Base-by-base conservation (phyloP, 2,888 invertebrate species). In the Leptodirus hochenwartii region DNA sequence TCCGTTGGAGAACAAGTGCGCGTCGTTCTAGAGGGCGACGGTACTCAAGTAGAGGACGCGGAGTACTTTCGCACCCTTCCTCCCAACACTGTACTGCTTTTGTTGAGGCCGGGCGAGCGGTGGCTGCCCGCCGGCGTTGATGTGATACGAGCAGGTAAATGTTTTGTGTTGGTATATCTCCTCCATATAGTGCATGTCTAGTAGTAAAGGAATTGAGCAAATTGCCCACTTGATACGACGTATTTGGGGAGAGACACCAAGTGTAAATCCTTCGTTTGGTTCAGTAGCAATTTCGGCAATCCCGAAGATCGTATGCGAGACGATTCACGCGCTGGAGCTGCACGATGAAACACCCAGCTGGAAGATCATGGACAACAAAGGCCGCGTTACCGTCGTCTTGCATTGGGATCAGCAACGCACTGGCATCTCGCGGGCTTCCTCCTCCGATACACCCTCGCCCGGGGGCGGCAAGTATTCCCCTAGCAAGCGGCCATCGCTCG, bases 291-390 rank as follows among this genome's bases (percentile, higher is more conserved):
- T 91, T 64, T 81, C 85, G 56, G 85, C 87, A 50, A 87, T 91
- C 49, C 93, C 93, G 49, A 80, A 82, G 65, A 90, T 90, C 69
- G 88, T 90, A 61, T 90, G 88, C 72, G 90, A 90, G 67, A 88
- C 90, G 53, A 87, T 90, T 58, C 82, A 85, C 68, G 85, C 87
- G 44, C 66, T 90, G 66, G 85, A 88, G 62, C 66, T 90, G 57
- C 87, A 87, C 66, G 84, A 87, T 80, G 87, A 88, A 63, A 85
- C 87, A 57, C 88, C 90, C 54, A 85, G 87, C 63, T 90, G 90
- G 90, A 90, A 90, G 65, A 88, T 90, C 66, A 88, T 88, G 87
- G 90, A 90, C 75, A 87, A 87, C 72, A 85, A 87, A 67, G 90
- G 88, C 58, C 78, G 87, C 58, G 84, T 90, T 65, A 90, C 90